phyloP scores from a whole-genome alignment of 2,797 vertebrate genomes.

The Cossypha caffra region DNA sequence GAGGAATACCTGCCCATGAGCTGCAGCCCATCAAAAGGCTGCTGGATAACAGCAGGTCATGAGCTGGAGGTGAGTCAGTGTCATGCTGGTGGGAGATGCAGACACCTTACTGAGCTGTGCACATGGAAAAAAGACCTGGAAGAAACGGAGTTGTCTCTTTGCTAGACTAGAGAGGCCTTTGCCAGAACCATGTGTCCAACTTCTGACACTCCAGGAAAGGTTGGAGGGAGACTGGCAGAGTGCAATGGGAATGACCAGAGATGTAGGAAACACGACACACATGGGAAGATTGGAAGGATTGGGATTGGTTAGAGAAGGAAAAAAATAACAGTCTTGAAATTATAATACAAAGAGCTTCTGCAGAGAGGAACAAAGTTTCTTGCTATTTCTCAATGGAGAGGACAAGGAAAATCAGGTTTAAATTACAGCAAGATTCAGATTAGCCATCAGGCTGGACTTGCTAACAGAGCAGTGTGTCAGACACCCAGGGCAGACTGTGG shows the following conservation, averaged over 20 bases:
- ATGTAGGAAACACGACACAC: not conserved
- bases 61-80: not conserved
- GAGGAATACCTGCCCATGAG: not conserved
- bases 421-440: not conserved
- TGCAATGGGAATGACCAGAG: not conserved
- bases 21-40: not conserved
- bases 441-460: not conserved
- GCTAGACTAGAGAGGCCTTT: not conserved
- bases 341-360: not conserved
- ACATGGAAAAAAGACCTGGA: not conserved
- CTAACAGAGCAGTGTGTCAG: not conserved
- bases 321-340: not conserved
- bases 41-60: not conserved
- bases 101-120: not conserved
- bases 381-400: not conserved
- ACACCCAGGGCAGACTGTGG: not conserved
- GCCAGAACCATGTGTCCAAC: not conserved
- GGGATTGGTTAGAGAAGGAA: not conserved
- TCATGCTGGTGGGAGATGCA: not conserved
- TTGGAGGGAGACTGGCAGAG: not conserved
- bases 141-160: not conserved
- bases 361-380: not conserved
- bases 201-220: not conserved
- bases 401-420: not conserved
- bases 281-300: not conserved